A percentile compares a stretch with the other conserved stretches of the same genome.
Evolutionary conservation across 2,797 vertebrate genomes (phyloP).

Genomic region (Phyllotis vaccarum): DNA sequence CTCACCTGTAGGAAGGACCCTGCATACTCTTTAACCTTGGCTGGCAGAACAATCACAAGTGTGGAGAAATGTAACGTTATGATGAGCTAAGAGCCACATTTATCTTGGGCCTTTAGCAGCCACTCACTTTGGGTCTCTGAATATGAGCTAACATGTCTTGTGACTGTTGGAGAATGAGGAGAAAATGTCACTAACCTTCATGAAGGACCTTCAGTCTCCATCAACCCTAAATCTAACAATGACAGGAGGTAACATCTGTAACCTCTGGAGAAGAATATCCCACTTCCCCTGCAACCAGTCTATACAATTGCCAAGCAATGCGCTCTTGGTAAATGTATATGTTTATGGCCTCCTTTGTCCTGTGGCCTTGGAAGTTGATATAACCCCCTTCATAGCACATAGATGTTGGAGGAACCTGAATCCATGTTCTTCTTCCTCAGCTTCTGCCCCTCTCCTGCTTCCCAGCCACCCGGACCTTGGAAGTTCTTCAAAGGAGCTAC

Average conservation of each 20-base stretch:
- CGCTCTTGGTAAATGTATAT: not conserved
- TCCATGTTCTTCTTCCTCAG: not conserved
- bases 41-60: not conserved
- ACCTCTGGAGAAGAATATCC: not conserved
- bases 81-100: not conserved
- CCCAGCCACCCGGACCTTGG: not conserved
- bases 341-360: not conserved
- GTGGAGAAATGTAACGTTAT: not conserved
- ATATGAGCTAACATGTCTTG: not conserved
- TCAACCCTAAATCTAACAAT: not conserved
- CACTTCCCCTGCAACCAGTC: not conserved
- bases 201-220: not conserved
- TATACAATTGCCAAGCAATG: not conserved
- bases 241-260: not conserved
- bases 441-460: not conserved
- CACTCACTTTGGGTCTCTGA: not conserved
- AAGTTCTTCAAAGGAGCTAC: not conserved
- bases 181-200: not conserved
- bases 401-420: not conserved
- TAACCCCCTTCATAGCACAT: not conserved
- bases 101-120: not conserved
- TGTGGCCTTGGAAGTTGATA: not conserved
- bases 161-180: not conserved
- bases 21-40: not conserved
- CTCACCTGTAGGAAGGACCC: not conserved